These are phyloP conservation scores for Malacoraja senta DNA, from an alignment of 2,797 vertebrate species.

Conservation along the genomic window DNA sequence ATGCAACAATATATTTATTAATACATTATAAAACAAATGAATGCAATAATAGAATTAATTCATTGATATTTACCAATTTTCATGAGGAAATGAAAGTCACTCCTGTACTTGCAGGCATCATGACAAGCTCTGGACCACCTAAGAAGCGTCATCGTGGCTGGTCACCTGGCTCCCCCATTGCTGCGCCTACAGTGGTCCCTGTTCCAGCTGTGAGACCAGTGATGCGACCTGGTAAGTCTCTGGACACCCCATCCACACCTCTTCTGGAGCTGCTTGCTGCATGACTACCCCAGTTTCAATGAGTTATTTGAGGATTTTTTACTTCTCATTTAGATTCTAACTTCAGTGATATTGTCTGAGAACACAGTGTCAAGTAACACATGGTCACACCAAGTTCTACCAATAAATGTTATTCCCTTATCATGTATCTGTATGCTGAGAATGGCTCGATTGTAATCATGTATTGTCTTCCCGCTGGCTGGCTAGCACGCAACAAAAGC, in stretches of 20 bases:
- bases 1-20: no score
- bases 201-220: constrained; percentile 74
- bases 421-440: no score
- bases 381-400: background rate
- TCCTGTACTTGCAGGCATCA: constrained; percentile 52
- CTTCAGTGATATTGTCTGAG: background rate
- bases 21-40: no score
- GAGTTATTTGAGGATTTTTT: background rate
- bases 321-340: background rate
- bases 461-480: no score
- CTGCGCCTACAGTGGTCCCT: constrained; percentile 67
- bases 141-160: constrained; percentile 95
- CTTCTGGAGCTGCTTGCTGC: background rate
- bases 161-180: constrained; percentile 72
- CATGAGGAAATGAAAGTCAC: background rate
- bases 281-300: no score
- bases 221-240: constrained; percentile 68
- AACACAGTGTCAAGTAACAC: background rate
- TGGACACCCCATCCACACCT: background rate
- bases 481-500: no score
- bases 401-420: no score
- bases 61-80: background rate
- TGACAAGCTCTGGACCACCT: constrained; percentile 81
- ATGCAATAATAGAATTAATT: no score
- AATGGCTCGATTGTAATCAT: no score